Evolutionary conservation across 2,113 vertebrate genomes (phyloP).

Genomic region (Noturus placidus): DNA sequence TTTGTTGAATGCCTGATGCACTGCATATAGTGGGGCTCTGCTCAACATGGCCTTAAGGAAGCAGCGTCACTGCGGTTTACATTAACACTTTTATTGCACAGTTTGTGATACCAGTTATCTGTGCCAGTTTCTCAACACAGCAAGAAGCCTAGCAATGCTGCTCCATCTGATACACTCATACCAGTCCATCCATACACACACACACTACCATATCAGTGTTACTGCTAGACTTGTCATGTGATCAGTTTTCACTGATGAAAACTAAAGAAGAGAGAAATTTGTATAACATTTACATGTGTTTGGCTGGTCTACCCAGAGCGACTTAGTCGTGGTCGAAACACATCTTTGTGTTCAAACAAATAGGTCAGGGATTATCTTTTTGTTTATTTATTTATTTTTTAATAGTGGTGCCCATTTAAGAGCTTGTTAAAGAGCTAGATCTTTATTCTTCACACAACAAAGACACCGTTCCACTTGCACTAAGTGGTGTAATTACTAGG

Average conservation of each 20-base stretch:
- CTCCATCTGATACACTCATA: background rate
- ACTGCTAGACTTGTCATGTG: background rate
- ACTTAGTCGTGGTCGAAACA: background rate
- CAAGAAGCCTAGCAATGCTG: no score
- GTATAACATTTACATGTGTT: background rate
- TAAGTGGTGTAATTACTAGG: background rate
- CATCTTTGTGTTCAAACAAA: background rate
- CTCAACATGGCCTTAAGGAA: background rate
- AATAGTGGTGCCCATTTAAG: background rate
- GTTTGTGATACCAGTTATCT: no score
- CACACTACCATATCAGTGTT: background rate
- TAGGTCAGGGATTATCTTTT: background rate
- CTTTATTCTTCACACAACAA: background rate
- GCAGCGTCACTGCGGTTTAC: no score
- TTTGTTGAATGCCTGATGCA: no score
- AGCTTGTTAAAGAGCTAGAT: background rate
- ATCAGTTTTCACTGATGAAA: background rate
- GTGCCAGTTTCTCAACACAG: background rate
- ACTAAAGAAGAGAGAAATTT: background rate
- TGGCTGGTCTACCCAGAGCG: background rate
- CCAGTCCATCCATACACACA: no score
- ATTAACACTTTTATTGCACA: no score
- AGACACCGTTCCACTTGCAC: background rate
- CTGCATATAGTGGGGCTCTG: no score
- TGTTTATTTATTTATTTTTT: background rate